Conservation (phyloP, 2,888 invertebrate genomes). For the Spatulosminthurus flaviceps region DNA sequence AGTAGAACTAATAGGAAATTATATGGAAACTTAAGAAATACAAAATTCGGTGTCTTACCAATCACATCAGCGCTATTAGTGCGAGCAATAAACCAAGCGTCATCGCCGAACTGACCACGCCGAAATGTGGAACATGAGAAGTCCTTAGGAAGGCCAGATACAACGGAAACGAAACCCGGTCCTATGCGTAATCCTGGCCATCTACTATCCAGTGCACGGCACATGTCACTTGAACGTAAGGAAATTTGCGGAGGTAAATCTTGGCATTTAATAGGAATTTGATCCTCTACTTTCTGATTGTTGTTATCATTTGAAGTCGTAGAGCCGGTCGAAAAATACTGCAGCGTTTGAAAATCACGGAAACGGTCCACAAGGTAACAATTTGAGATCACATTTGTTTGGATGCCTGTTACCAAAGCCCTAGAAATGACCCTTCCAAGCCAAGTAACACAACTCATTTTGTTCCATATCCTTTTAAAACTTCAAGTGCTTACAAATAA, state of each 20-base stretch:
- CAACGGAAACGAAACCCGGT: slow-evolving; percentile 71
- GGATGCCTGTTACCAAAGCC: slow-evolving; percentile 58
- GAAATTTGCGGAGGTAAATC: slow-evolving; percentile 37
- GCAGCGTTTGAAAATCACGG: slow-evolving; percentile 50
- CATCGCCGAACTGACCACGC: slow-evolving; percentile 95
- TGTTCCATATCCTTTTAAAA: slow-evolving; percentile 40
- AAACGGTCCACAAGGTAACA: slow-evolving; percentile 53
- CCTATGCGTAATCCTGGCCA: slow-evolving; percentile 60
- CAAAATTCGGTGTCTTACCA: slow-evolving; percentile 77
- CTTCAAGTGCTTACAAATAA: slow-evolving; percentile 26
- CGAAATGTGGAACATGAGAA: slow-evolving; percentile 79
- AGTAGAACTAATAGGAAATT: too few species aligned
- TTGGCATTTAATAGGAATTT: slow-evolving; percentile 47
- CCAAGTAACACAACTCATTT: slow-evolving; percentile 62
- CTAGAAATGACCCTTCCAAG: slow-evolving; percentile 59
- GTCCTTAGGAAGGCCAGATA: slow-evolving; percentile 94
- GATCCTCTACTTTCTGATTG: slow-evolving; percentile 49
- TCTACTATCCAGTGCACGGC: slow-evolving; percentile 56
- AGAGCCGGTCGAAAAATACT: slow-evolving; percentile 48
- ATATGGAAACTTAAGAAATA: too few species aligned
- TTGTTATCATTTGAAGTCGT: slow-evolving; percentile 47
- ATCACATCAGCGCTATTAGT: slow-evolving; percentile 88
- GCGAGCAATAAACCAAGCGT: slow-evolving; percentile 90
- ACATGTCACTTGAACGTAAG: slow-evolving; percentile 52
- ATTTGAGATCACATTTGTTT: slow-evolving; percentile 53